Base-by-base conservation (phyloP, 1,140 invertebrate species). In the Cyphomyrmex costatus region DNA sequence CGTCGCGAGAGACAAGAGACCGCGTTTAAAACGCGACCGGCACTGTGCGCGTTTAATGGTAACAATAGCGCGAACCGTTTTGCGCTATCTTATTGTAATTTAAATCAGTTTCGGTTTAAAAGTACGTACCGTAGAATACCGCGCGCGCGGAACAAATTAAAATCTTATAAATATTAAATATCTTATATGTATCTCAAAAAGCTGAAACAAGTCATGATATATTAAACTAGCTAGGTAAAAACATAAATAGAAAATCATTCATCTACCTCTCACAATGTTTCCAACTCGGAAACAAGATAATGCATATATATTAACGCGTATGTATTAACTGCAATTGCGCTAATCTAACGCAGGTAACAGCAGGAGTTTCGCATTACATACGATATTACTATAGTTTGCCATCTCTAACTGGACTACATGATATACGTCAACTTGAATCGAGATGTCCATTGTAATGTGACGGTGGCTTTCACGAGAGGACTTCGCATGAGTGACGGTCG, bases 401-500 rank as follows among this genome's bases (percentile, higher is more conserved):
- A 21, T 27, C 66, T 60, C 79, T 83, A 56, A 46, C 19, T 24
- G 14, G 36, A 30, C 12, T 46, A 30, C 51, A 53, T n/a, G 66
- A 88, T 68, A 51, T 19, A 36, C 24, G 24, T 78, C 79, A 61
- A 63, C 21, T 58, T 24, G 56, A 58, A 85, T 88, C 53, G 82
- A 78, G 33, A 65, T 27, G 58, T 27, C 58, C 51, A 27, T 51
- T 21, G 49, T 78, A 65, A 65, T 24, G n/a, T n/a, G n/a, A 8
- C 76, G 53, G 12, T 36, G 65, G 53, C 46, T 30, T 46, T 49
- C 36, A 49, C n/a, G 12, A 27, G 30, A 16, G 8, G 49, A 85
- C 86, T 27, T 51, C 19, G 30, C 53, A 65, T 30, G 63, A 60
- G 42, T 53, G 71, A 71, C 65, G 68, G 58, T 58, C 78, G 65